Percentiles rank a stretch among this genome's conserved stretches.
Conservation (phyloP, 2,113 vertebrate genomes). For the Pica pica region DNA sequence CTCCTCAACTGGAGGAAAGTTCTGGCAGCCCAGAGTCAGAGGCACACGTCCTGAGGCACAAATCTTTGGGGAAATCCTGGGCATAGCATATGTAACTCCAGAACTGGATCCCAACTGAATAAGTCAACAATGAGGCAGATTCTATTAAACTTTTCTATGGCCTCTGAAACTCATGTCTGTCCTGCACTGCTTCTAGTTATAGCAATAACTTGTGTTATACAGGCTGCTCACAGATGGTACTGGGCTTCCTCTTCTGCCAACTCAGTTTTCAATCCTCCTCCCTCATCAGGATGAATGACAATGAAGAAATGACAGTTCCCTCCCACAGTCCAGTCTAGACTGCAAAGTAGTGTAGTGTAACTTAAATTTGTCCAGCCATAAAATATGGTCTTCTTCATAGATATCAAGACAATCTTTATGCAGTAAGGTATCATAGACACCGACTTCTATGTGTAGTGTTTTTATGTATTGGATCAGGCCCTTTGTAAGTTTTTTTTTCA, state of each 20-base stretch:
- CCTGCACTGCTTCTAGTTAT: background rate
- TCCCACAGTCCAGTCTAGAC: background rate
- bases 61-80: background rate
- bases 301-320: background rate
- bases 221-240: background rate
- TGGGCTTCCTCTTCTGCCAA: background rate
- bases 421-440: too few species aligned
- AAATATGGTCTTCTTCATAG: background rate
- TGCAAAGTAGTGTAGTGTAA: background rate
- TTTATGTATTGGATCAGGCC: background rate
- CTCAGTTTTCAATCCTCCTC: background rate
- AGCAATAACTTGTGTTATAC: background rate
- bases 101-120: background rate
- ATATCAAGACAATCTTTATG: background rate
- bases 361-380: background rate
- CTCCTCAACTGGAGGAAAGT: background rate
- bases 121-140: background rate
- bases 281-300: background rate
- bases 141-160: background rate
- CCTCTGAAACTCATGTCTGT: background rate
- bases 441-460: rapidly evolving
- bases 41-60: background rate
- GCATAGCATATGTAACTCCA: background rate
- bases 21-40: background rate
- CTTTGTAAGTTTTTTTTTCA: background rate